These are phyloP conservation scores for Pherbina coryleti DNA, from an alignment of 2,888 invertebrate species.

Conservation along the genomic window DNA sequence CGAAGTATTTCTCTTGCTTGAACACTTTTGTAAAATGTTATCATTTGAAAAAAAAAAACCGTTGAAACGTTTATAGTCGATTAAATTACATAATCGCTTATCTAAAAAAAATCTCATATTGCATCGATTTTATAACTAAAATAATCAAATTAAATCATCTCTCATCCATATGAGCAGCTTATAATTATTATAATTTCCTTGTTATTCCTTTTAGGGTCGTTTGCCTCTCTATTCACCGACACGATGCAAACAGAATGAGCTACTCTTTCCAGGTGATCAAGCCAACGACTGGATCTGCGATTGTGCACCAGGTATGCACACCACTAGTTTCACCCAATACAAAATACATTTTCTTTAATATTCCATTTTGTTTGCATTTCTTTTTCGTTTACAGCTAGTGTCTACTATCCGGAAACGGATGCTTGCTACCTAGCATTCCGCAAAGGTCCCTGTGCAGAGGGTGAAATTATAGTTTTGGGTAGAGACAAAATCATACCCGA, in stretches of 20 bases:
- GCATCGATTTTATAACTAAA: too few species aligned
- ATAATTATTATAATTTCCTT: not conserved
- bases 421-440: slow-evolving; percentile 76
- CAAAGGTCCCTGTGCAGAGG: slow-evolving; percentile 75
- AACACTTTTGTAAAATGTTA: too few species aligned
- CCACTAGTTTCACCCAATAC: not conserved
- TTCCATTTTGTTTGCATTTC: not conserved
- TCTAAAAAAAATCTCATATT: too few species aligned
- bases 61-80: too few species aligned
- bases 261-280: slow-evolving; percentile 77
- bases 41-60: too few species aligned
- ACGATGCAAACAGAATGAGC: slow-evolving; percentile 75
- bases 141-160: too few species aligned
- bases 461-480: slow-evolving; percentile 73
- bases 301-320: slow-evolving; percentile 65
- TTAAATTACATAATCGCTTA: too few species aligned
- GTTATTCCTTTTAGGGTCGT: slow-evolving; percentile 60
- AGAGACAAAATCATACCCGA: slow-evolving; percentile 72
- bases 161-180: not conserved
- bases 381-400: slow-evolving; percentile 57
- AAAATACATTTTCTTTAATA: not conserved
- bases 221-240: slow-evolving; percentile 74
- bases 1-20: too few species aligned
- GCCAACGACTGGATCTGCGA: slow-evolving; percentile 76
- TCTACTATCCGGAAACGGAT: slow-evolving; percentile 74